Conservation (phyloP, 2,113 vertebrate species). For the Zosterops hypoxanthus region DNA sequence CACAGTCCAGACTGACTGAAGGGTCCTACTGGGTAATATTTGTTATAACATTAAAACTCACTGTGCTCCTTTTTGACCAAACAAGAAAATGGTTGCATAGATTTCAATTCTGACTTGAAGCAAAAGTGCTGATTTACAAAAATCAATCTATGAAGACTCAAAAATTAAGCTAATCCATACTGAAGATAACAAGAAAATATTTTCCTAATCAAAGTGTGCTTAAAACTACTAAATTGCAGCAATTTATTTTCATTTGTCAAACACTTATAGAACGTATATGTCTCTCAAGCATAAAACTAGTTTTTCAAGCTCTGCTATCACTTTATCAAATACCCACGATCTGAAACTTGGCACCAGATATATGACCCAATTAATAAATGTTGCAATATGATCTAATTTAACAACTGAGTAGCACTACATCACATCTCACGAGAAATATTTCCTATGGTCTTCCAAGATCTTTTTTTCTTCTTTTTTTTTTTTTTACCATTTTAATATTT, state of each 20-base stretch:
- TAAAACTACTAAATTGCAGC: background rate
- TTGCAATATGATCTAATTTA: background rate
- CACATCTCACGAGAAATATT: background rate
- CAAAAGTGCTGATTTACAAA: background rate
- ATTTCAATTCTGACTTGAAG: background rate
- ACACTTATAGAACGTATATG: background rate
- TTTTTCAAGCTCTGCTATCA: background rate
- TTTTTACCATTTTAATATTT: background rate
- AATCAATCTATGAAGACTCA: background rate
- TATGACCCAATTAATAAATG: background rate
- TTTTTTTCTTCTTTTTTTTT: background rate
- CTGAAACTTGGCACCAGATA: background rate
- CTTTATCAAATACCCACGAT: background rate
- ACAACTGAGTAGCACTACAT: background rate
- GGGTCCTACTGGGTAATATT: background rate
- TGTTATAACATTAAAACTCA: background rate
- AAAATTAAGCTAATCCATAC: background rate
- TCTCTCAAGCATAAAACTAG: background rate
- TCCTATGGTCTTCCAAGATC: background rate
- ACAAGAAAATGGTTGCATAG: background rate
- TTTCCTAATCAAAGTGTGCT: background rate
- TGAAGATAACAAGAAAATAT: background rate
- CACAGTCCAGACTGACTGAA: background rate
- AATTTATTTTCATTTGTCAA: background rate
- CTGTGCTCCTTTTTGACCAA: background rate